phyloP scores from a whole-genome alignment of 2,797 vertebrate species.

The Varecia variegata region DNA sequence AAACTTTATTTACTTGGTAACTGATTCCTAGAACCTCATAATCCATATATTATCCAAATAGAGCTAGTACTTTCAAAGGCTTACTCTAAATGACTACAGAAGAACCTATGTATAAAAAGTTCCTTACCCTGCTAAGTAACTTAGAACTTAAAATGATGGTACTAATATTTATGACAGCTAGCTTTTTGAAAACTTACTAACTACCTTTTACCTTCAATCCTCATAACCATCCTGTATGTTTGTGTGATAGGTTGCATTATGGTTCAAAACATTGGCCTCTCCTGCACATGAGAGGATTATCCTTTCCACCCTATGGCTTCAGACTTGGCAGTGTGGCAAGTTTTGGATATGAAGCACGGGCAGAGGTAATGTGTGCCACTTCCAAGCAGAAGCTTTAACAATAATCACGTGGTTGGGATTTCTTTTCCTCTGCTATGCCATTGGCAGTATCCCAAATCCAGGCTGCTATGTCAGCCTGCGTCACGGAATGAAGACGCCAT shows the following conservation, averaged over 20 bases:
- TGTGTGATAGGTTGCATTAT: background rate
- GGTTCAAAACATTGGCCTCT: background rate
- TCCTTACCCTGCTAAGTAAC: background rate
- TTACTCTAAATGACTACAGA: background rate
- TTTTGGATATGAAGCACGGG: background rate
- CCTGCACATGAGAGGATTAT: background rate
- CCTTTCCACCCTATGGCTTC: background rate
- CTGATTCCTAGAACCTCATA: background rate
- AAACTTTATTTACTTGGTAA: background rate
- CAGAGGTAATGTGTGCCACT: background rate
- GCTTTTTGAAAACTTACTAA: background rate
- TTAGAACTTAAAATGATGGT: slow-evolving; percentile 9
- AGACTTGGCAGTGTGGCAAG: background rate
- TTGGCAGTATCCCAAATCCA: background rate
- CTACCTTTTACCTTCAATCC: background rate
- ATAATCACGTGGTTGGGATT: background rate
- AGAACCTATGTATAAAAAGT: background rate
- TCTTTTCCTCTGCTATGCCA: background rate
- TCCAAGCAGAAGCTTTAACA: background rate
- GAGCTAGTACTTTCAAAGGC: background rate
- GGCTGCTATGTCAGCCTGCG: background rate
- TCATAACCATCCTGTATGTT: background rate
- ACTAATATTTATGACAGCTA: background rate
- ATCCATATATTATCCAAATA: background rate
- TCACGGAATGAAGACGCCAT: background rate